Conservation (phyloP, 2,113 vertebrate genomes). For the Columbina picui region DNA sequence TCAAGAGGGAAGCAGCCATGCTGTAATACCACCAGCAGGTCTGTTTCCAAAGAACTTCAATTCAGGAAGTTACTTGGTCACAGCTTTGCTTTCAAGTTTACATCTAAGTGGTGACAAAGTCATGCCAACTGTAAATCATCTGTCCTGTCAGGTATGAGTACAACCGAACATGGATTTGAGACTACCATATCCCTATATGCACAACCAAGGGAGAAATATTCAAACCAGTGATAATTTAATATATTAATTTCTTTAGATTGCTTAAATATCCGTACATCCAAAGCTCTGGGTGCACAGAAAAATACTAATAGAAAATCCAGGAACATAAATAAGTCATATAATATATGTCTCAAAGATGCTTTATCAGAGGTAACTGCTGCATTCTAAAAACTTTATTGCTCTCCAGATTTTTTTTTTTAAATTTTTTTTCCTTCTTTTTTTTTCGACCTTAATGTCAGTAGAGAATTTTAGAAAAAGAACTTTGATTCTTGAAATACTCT, state of each 20-base stretch:
- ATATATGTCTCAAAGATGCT: neutral
- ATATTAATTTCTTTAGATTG: neutral
- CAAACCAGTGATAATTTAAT: neutral
- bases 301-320: constrained; percentile 15
- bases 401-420: too few relatives aligned
- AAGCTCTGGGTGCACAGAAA: neutral
- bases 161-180: neutral
- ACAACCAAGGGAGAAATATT: constrained; percentile 4
- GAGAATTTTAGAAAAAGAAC: neutral
- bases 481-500: neutral
- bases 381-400: neutral
- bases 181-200: neutral
- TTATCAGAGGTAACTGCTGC: neutral
- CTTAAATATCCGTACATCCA: constrained; percentile 9
- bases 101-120: neutral
- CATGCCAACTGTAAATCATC: neutral
- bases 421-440: neutral
- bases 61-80: neutral
- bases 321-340: neutral
- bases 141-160: neutral
- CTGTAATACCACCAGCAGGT: neutral
- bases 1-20: neutral
- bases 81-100: neutral
- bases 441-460: neutral
- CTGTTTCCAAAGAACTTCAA: neutral